phyloP scores from a whole-genome alignment of 2,888 invertebrate species.

The Calliopum simillimum region DNA sequence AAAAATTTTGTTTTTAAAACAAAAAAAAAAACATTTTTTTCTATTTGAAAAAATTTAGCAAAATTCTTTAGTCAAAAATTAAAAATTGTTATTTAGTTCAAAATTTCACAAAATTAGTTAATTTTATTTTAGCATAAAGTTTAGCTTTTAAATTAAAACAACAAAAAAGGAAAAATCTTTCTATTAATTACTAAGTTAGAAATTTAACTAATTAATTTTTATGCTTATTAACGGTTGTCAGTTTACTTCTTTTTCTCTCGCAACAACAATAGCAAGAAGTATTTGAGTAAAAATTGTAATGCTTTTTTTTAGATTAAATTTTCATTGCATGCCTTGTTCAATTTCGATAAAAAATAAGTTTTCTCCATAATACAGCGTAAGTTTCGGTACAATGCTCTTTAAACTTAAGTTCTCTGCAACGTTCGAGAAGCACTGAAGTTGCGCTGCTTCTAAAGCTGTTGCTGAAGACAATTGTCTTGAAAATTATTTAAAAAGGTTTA shows the following conservation, averaged over 20 bases:
- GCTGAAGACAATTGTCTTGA: not conserved
- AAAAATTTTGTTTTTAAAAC: slow-evolving; percentile 3
- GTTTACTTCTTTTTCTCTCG: slow-evolving; percentile 29
- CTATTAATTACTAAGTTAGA: not conserved
- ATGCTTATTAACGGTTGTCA: slow-evolving; percentile 26
- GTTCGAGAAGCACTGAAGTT: not conserved
- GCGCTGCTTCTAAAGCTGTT: not conserved
- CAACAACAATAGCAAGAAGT: not conserved
- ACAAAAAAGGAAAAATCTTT: not conserved
- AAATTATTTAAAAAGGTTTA: not conserved
- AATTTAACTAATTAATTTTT: slow-evolving; percentile 5
- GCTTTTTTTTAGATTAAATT: not conserved
- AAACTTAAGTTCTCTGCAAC: no score
- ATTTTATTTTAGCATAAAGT: slow-evolving; percentile 23
- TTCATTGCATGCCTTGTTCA: slow-evolving; percentile 6
- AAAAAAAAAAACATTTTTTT: not conserved
- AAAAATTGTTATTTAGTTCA: slow-evolving; percentile 51
- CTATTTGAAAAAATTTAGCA: slow-evolving; percentile 26
- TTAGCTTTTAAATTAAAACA: not conserved
- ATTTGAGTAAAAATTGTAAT: not conserved
- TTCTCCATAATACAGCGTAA: not conserved
- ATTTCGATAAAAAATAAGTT: not conserved
- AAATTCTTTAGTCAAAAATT: slow-evolving; percentile 41
- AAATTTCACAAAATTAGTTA: slow-evolving; percentile 31
- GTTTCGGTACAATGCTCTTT: not conserved